Evolutionary conservation across 1,140 invertebrate genomes (phyloP), one percentile per base, ranked within the genome.

Genomic region (Monochamus saltuarius): DNA sequence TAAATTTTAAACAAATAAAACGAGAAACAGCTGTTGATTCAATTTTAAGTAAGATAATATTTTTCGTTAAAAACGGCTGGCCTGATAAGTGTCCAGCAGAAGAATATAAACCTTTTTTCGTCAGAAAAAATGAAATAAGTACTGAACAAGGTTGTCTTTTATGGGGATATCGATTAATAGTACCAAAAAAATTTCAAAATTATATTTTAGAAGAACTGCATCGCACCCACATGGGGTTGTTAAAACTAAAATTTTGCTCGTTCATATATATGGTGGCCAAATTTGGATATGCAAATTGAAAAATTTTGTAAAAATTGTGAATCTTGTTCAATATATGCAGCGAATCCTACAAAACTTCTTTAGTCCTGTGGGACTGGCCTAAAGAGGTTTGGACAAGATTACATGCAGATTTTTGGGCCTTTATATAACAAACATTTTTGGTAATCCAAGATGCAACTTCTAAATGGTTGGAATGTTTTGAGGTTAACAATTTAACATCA

Each of bases 191-290:
- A 3, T 64, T 73, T 34, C 64, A 66, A 19, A 7, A 59, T 7
- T 43, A 64, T 35, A 47, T 78, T 45, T 56, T 79, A n/a, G 16
- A 68, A 13, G 64, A 72, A 40, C 67, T 82, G 22, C 80, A 81
- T 65, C 37, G 43, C 1, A 65, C 34, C 43, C 79, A 82, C 64
- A 63, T 73, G 78, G 80, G 1, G 77, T 80, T 6, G 69, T 76
- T 3, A 69, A 75, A 46, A 80, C 78, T 67, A 82, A 59, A 35
- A 47, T 7, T 42, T 74, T 7, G 75, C 79, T 6, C 56, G 80
- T 0, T 67, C 56, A 2, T 75, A 76, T 52, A 63, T 79, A 1
- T 83, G 73, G 71, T 83, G 79, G 80, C 74, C 74, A 29, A 66
- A 70, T 7, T 68, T 83, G 1, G 76, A 80, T 61, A 50, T 55